Evolutionary conservation across 2,113 vertebrate genomes (phyloP).

Genomic region (Apeltes quadracus): DNA sequence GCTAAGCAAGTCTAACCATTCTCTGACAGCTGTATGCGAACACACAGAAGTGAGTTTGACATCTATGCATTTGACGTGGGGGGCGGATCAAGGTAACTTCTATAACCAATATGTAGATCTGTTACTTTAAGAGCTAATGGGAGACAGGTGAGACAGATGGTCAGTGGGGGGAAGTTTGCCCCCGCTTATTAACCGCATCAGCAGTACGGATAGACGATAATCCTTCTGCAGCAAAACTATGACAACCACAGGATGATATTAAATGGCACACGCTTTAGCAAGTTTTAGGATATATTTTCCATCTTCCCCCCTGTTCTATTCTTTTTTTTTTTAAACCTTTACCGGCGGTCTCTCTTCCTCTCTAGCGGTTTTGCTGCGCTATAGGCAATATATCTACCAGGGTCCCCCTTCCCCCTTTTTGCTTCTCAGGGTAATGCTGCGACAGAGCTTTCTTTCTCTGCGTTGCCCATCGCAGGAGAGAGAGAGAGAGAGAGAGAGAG

Average conservation of each 20-base stretch:
- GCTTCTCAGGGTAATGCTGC: conserved; percentile 68
- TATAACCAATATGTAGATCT: neutral
- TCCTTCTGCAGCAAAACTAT: conserved; percentile 14
- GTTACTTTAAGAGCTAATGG: conserved; percentile 36
- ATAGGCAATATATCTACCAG: conserved; percentile 61
- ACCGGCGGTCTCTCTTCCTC: neutral
- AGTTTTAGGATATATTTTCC: neutral
- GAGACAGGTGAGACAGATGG: conserved; percentile 49
- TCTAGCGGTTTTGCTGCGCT: conserved; percentile 48
- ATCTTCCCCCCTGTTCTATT: neutral
- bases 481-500: neutral
- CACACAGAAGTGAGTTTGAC: neutral
- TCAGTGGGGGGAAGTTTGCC: conserved; percentile 38
- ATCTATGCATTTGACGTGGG: neutral
- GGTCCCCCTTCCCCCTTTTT: conserved; percentile 52
- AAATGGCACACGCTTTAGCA: neutral
- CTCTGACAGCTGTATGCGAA: neutral
- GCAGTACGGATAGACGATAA: neutral
- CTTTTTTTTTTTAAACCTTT: neutral
- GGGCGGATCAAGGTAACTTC: neutral
- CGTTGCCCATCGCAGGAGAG: conserved; percentile 23
- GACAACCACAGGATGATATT: conserved; percentile 3
- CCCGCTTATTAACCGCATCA: neutral
- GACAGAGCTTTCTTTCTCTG: conserved; percentile 61
- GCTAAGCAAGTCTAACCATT: neutral